phyloP scores from a whole-genome alignment of 2,888 invertebrate species.

The Brachyopa scutellaris region DNA sequence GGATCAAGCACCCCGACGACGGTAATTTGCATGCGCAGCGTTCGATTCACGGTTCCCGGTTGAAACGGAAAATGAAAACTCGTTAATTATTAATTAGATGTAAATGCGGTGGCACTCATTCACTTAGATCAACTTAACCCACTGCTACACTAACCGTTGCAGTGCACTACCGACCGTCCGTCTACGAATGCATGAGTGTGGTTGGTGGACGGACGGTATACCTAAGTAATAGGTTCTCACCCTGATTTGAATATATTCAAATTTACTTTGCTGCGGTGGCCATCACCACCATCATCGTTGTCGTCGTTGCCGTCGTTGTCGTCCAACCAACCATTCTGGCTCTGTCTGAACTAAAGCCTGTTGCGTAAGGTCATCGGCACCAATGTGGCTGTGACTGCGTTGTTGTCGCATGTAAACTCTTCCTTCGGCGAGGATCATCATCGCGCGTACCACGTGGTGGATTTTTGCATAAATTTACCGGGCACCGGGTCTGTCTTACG shows the following conservation, averaged over 20 bases:
- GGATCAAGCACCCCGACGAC: constrained; percentile 1
- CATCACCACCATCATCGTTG: constrained; percentile 18
- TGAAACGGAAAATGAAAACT: constrained; percentile 57
- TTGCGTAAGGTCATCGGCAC: constrained; percentile 72
- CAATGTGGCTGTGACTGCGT: constrained; percentile 23
- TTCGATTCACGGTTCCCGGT: constrained; percentile 18
- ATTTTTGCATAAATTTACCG: constrained; percentile 72
- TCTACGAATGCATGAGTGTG: neutral
- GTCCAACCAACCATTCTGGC: constrained; percentile 29
- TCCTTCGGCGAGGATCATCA: constrained; percentile 68
- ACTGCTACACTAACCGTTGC: constrained; percentile 21
- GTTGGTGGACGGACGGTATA: constrained; percentile 23
- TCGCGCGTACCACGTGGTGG: constrained; percentile 68
- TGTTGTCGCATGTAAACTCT: constrained; percentile 17
- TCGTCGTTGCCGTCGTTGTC: neutral
- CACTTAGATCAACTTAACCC: constrained; percentile 53
- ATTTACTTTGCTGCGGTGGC: constrained; percentile 65
- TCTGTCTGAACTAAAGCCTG: constrained; percentile 32
- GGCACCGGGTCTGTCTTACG: constrained; percentile 58
- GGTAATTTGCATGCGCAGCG: constrained; percentile 40
- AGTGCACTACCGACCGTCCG: neutral
- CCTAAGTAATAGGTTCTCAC: constrained; percentile 71
- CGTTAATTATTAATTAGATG: constrained; percentile 72
- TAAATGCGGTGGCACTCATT: constrained; percentile 64
- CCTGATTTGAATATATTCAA: constrained; percentile 73